Conservation (phyloP, 1,140 invertebrate species). For the Hylyphantes graminicola region DNA sequence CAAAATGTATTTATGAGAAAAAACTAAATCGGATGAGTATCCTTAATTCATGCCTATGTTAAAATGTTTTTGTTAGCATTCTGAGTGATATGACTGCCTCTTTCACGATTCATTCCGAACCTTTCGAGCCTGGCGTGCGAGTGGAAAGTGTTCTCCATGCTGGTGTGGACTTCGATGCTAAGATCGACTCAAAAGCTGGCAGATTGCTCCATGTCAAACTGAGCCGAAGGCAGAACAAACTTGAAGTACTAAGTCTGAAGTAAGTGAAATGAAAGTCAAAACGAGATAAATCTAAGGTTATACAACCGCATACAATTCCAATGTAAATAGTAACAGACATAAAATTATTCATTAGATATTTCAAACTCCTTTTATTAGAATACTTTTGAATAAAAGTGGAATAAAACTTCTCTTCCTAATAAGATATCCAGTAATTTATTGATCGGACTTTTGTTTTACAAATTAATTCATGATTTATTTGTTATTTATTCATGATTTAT, state of each 20-base stretch:
- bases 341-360: no score
- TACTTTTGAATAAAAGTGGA: no score
- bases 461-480: no score
- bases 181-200: conserved; percentile 74
- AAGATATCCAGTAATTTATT: no score
- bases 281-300: no score
- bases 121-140: conserved; percentile 80
- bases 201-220: conserved; percentile 80
- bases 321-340: neutral
- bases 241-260: conserved; percentile 78
- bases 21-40: no score
- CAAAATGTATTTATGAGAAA: no score
- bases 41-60: neutral
- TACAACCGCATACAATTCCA: neutral
- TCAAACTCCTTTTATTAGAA: no score
- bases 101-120: conserved; percentile 80
- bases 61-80: conserved; percentile 71
- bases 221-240: conserved; percentile 80
- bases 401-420: no score
- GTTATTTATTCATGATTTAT: no score
- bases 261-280: conserved; percentile 58
- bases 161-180: conserved; percentile 80
- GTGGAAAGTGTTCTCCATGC: conserved; percentile 79
- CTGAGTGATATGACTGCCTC: conserved; percentile 77
- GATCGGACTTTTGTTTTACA: no score